Conservation (phyloP, 2,888 invertebrate genomes). For the Folsomia candida region DNA sequence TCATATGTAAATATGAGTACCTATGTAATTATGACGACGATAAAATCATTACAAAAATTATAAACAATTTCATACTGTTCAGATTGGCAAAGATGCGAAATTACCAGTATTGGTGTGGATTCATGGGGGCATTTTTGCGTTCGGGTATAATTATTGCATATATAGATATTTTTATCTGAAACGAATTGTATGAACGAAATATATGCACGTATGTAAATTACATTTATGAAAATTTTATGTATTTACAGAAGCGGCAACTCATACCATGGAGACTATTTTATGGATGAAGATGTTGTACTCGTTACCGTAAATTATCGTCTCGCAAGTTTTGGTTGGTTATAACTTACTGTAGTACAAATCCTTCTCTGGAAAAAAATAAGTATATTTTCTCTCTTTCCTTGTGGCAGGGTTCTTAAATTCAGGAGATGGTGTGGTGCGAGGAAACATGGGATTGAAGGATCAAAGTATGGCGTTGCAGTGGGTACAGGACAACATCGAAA, state of each 20-base stretch:
- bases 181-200: too few relatives aligned
- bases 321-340: neutral
- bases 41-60: too few relatives aligned
- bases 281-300: slow-evolving; percentile 4
- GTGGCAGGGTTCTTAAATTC: slow-evolving; percentile 8
- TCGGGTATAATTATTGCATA: too few relatives aligned
- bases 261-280: slow-evolving; percentile 1
- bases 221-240: too few relatives aligned
- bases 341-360: too few relatives aligned
- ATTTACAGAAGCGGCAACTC: neutral
- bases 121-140: neutral
- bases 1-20: too few relatives aligned
- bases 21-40: too few relatives aligned
- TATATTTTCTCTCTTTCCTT: too few relatives aligned
- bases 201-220: too few relatives aligned
- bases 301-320: neutral
- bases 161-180: too few relatives aligned
- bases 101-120: neutral
- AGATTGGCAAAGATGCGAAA: neutral
- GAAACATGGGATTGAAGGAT: slow-evolving; percentile 7
- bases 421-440: slow-evolving; percentile 4
- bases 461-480: neutral
- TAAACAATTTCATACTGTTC: too few relatives aligned
- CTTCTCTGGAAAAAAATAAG: too few relatives aligned
- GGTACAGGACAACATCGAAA: slow-evolving; percentile 3